A percentile compares a stretch with the other conserved stretches of the same genome.
These are phyloP conservation scores for Sarcophaga variegata DNA, from an alignment of 2,888 invertebrate species.

Conservation along the genomic window DNA sequence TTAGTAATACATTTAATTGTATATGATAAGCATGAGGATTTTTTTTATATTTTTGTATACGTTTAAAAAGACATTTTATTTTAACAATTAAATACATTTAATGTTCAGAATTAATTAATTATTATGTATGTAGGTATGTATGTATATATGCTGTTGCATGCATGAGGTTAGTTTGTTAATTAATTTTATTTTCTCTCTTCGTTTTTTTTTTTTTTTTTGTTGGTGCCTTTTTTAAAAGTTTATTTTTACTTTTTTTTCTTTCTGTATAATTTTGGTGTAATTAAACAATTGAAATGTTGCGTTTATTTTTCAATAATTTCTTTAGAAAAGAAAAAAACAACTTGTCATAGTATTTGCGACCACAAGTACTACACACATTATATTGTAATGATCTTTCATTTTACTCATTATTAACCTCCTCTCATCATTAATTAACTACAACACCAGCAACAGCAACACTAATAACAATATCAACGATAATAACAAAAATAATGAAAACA, in stretches of 20 bases:
- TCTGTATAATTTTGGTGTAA: conserved; percentile 54
- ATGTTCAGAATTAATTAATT: conserved; percentile 66
- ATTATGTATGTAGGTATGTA: conserved; percentile 17
- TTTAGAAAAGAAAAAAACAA: conserved; percentile 2
- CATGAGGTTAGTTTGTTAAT: conserved; percentile 36
- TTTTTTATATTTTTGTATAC: conserved; percentile 8
- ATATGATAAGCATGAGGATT: conserved; percentile 19
- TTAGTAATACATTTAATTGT: conserved; percentile 47
- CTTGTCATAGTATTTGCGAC: conserved; percentile 31
- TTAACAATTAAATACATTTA: conserved; percentile 61
- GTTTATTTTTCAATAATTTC: conserved; percentile 50
- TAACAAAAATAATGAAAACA: conserved; percentile 60
- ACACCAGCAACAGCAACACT: conserved; percentile 25
- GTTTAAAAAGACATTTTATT: conserved; percentile 56
- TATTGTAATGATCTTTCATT: conserved; percentile 60
- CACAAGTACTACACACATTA: conserved; percentile 13
- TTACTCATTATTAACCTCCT: conserved; percentile 67
- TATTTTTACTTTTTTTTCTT: too few species aligned
- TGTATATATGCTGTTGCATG: conserved; percentile 12
- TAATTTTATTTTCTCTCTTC: conserved; percentile 16
- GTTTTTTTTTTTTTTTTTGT: neutral
- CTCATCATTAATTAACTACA: conserved; percentile 67
- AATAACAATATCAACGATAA: conserved; percentile 32
- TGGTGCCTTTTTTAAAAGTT: conserved; percentile 41
- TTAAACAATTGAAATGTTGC: conserved; percentile 67